Percentiles rank a stretch among this genome's conserved stretches.
Conservation (phyloP, 2,113 vertebrate species). For the Prunella fulvescens region DNA sequence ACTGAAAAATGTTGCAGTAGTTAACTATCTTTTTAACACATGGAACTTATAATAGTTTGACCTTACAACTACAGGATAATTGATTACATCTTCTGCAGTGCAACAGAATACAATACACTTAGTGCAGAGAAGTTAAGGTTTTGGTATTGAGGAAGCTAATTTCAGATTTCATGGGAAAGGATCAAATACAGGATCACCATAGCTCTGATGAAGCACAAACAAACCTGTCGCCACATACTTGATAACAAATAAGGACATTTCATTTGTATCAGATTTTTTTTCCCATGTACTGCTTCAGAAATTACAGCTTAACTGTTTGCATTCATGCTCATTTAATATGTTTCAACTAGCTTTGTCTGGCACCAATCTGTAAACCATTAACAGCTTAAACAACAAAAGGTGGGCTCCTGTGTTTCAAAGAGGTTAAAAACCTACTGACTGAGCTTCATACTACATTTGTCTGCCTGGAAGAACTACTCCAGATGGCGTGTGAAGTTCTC, state of each 20-base stretch:
- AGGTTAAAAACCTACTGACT: conserved; percentile 57
- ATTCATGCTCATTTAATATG: conserved; percentile 67
- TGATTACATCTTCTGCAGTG: conserved; percentile 75
- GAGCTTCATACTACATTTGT: background rate
- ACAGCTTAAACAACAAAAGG: conserved; percentile 51
- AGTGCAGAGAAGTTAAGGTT: conserved; percentile 79
- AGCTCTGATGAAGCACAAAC: conserved; percentile 80
- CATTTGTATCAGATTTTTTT: conserved; percentile 22
- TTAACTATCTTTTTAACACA: conserved; percentile 64
- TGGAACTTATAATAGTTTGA: conserved; percentile 65
- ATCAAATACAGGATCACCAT: conserved; percentile 77
- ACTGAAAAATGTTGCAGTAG: conserved; percentile 70
- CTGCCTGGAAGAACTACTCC: conserved; percentile 68
- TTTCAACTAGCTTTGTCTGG: conserved; percentile 61
- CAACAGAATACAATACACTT: conserved; percentile 78
- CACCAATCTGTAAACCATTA: conserved; percentile 59
- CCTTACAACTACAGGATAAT: conserved; percentile 73
- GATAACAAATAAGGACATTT: conserved; percentile 71
- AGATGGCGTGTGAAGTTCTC: conserved; percentile 89
- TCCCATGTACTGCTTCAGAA: conserved; percentile 55
- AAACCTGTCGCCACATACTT: conserved; percentile 66
- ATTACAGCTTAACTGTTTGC: conserved; percentile 66
- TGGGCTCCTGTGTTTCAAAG: conserved; percentile 60
- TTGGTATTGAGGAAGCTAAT: conserved; percentile 73
- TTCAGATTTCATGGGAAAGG: conserved; percentile 69